Conservation (phyloP, 2,888 invertebrate genomes). For the Dromius quadrimaculatus region DNA sequence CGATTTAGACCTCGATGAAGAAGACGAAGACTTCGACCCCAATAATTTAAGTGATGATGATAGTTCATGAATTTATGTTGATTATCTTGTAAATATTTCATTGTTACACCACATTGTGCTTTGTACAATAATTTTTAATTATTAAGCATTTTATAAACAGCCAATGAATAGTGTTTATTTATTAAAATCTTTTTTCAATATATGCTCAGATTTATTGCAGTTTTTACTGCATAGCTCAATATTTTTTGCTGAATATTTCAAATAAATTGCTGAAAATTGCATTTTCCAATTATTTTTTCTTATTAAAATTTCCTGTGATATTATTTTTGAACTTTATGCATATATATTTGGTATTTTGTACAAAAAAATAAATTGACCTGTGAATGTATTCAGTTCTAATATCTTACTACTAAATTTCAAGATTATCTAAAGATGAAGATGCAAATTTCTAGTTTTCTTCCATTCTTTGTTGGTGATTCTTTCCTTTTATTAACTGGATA, state of each 20-base stretch:
- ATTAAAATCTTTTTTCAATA: conserved; percentile 20
- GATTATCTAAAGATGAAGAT: too few species aligned
- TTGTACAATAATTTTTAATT: conserved; percentile 35
- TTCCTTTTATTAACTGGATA: too few species aligned
- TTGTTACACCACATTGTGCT: conserved; percentile 21
- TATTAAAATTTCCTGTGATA: too few species aligned
- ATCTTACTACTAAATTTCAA: too few species aligned
- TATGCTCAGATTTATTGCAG: conserved; percentile 1
- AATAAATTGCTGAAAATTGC: neutral
- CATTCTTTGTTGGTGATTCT: too few species aligned
- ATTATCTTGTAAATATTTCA: conserved; percentile 38
- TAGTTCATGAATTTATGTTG: conserved; percentile 53
- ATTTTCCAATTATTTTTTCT: too few species aligned
- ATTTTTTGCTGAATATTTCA: neutral
- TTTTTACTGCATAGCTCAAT: neutral
- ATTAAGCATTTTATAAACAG: conserved; percentile 23
- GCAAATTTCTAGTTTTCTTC: too few species aligned
- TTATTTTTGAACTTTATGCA: too few species aligned
- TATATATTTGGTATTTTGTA: too few species aligned
- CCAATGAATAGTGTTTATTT: conserved; percentile 19
- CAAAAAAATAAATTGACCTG: too few species aligned
- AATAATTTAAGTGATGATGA: conserved; percentile 60
- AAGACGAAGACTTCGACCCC: conserved; percentile 74
- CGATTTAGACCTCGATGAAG: conserved; percentile 80
- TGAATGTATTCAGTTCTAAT: too few species aligned